Conservation (phyloP, 2,113 vertebrate genomes). For the Ascaphus truei region DNA sequence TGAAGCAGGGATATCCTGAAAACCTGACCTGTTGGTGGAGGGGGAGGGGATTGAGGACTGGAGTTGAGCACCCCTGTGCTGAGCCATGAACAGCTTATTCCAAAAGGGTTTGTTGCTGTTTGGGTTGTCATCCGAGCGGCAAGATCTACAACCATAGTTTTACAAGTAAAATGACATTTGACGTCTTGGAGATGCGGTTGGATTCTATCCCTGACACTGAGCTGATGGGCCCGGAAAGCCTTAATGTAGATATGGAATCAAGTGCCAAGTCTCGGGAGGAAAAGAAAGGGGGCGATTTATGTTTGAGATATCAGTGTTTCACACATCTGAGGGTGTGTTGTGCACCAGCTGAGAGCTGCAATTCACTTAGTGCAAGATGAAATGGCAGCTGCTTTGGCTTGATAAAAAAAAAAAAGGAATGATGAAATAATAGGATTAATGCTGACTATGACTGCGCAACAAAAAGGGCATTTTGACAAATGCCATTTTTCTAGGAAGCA, state of each 20-base stretch:
- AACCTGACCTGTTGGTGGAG: no score
- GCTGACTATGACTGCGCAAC: constrained; percentile 41
- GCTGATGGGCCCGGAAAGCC: constrained; percentile 31
- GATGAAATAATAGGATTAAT: constrained; percentile 48
- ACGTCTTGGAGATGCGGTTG: neutral
- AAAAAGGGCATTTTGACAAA: constrained; percentile 45
- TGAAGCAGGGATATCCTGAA: no score
- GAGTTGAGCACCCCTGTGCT: no score
- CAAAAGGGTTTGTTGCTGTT: no score
- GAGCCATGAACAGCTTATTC: no score
- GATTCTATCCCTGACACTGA: constrained; percentile 36
- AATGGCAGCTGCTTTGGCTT: constrained; percentile 44
- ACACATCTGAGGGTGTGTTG: constrained; percentile 23
- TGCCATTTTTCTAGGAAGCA: constrained; percentile 37
- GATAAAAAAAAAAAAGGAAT: constrained; percentile 42
- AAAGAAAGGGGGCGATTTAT: constrained; percentile 10
- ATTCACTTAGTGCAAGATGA: constrained; percentile 47
- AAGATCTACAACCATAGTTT: constrained; percentile 1
- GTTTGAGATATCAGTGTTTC: constrained; percentile 32
- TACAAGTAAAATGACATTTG: neutral
- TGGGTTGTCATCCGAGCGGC: neutral
- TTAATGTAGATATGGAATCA: neutral
- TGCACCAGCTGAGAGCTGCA: constrained; percentile 49
- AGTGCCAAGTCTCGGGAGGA: constrained; percentile 30
- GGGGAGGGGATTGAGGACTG: no score